Evolutionary conservation across 2,888 invertebrate genomes (phyloP), one percentile per base, ranked within the genome.

Genomic region (Nomada fabriciana): DNA sequence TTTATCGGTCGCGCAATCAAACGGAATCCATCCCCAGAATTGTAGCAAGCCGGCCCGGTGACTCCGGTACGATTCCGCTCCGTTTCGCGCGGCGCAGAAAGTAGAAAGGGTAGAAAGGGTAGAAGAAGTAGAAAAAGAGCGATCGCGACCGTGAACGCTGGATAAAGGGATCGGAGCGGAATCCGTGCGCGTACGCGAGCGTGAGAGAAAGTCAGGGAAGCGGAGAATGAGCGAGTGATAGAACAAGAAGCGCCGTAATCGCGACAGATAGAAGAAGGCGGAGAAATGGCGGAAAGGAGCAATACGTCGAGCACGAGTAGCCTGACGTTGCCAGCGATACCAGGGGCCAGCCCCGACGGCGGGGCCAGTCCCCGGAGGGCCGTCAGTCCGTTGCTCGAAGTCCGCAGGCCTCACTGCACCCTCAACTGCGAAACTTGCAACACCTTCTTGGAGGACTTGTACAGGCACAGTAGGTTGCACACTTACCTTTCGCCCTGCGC

Each of bases 351-450:
- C 83, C 93, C 93, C 67, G 93, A 93, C 47, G 93, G 93, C 25
- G 93, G 93, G 61, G 89, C 93, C 36, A 93, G 93, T 82, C 96
- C 96, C 15, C 94, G 96, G 88, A 95, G 96, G 86, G 96, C 96
- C 11, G 95, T 96, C 83, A 96, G 96, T 87, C 96, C 96, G 0
- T 94, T 96, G 82, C 94, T 96, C 77, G 96, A 96, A 94, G 96
- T 96, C 89, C 94, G 96, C 53, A 94, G 96, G 68, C 96, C 96
- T 25, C 96, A 96, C 92, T 97, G 97, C 94, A 97, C 96, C 2
- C 95, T 97, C 71, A 96, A 96, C 89, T 97, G 97, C 91, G 96
- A 96, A 91, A 95, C 96, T 90, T 97, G 97, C 94, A 96, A 95
- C 75, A 95, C 95, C 70, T 95, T 96, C 80, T 95, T 97, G 64